Evolutionary conservation across 2,888 invertebrate species (phyloP).

Genomic region (Biston betularia): DNA sequence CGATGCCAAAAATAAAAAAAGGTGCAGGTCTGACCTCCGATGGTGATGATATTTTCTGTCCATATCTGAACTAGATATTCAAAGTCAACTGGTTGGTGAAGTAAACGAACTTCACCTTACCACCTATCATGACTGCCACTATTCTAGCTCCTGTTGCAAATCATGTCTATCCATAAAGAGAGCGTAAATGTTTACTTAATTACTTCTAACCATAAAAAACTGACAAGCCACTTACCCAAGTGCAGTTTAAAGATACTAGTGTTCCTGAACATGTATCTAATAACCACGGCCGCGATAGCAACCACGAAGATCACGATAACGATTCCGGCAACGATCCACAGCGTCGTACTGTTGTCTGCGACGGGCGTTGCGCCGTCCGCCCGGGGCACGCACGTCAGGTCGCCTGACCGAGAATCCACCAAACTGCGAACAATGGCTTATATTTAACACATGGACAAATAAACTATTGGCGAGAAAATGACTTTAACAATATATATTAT

Average conservation of each 20-base stretch:
- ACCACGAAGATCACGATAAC: constrained; percentile 50
- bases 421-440: constrained; percentile 48
- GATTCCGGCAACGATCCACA: constrained; percentile 59
- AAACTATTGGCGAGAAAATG: not conserved
- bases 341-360: constrained; percentile 43
- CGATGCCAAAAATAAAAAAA: no score
- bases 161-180: no score
- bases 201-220: no score
- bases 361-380: constrained; percentile 28
- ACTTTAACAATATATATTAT: no score
- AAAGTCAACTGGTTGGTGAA: no score
- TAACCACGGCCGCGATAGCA: constrained; percentile 48
- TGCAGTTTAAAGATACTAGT: constrained; percentile 53
- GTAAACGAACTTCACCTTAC: no score
- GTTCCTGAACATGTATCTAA: constrained; percentile 56
- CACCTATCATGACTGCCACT: no score
- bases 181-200: no score
- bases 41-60: no score
- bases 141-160: no score
- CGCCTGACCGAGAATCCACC: constrained; percentile 52
- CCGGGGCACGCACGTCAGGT: constrained; percentile 59
- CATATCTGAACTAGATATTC: no score
- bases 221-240: constrained; percentile 15
- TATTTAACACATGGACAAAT: not conserved
- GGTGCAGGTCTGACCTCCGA: no score